Evolutionary conservation across 30 jellyfish, hydroid and myxozoan genomes (phyloP), one percentile per base, ranked within the genome.

Genomic region (Chrysaora quinquecirrha): DNA sequence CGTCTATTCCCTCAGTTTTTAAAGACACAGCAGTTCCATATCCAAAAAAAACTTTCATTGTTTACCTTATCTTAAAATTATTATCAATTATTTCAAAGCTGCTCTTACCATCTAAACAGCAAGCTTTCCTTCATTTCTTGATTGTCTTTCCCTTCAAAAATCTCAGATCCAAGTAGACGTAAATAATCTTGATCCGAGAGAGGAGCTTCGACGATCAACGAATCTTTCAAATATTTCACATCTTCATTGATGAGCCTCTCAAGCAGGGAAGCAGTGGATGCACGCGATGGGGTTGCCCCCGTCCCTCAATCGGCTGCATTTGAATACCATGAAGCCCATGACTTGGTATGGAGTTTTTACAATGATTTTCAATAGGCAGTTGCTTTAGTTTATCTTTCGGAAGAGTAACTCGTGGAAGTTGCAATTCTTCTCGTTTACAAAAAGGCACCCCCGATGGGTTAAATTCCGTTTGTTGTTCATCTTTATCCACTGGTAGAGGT

Each of bases 261-360:
- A 20, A 23, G 48, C 14, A 30, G 2, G 28, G 67, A 70, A 30
- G 82, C n/a, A 2, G 43, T 6, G 11, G 75, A 47, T 18, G 84
- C 30, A 14, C 34, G 24, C 20, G 84, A 28, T n/a, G 52, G 31
- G n/a, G 67, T 32, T 38, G 54, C 54, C 6, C 11, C 54, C 6
- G 6, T 1, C 86, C 83, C 31, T 62, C 58, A 19, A 86, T 22
- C 9, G 96, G 96, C 89, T 86, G 85, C 96, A 86, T 86, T 71
- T 69, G 86, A 54, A 86, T 72, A 28, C 66, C 84, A 33, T 46
- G 48, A 3, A 86, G 75, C 22, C 68, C 52, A 52, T 43, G 84
- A 34, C 86, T 76, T 20, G 88, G 88, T 0, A 86, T 70, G 11
- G 96, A 86, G 60, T 80, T 86, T 30, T 20, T 28, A 47, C 96